Conservation (phyloP, 2,797 vertebrate species). For the Hyperoplus immaculatus region DNA sequence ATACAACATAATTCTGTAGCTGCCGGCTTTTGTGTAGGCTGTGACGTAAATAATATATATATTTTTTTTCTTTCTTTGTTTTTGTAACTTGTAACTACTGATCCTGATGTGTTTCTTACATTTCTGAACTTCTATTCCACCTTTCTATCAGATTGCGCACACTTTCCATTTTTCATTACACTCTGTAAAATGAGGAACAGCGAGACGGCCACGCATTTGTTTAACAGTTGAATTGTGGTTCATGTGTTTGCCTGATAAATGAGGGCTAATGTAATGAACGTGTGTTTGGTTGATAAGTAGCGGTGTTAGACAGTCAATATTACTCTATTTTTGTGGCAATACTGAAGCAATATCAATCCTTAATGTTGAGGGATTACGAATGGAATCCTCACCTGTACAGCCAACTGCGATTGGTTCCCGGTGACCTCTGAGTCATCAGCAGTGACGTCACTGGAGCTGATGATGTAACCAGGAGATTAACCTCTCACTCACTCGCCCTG, state of each 20-base stretch:
- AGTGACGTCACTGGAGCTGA: slow-evolving; percentile 71
- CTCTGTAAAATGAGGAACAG: slow-evolving; percentile 9
- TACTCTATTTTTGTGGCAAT: slow-evolving; percentile 83
- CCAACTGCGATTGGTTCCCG: slow-evolving; percentile 70
- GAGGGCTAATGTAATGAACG: slow-evolving; percentile 70
- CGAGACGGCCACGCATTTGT: slow-evolving; percentile 7
- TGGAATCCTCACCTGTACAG: slow-evolving; percentile 72
- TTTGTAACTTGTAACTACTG: slow-evolving; percentile 77
- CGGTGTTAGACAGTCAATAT: slow-evolving; percentile 72
- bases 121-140: slow-evolving; percentile 74
- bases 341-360: slow-evolving; percentile 88
- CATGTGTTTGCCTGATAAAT: slow-evolving; percentile 72
- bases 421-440: slow-evolving; percentile 59
- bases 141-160: slow-evolving; percentile 35
- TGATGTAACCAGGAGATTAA: slow-evolving; percentile 80
- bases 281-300: slow-evolving; percentile 69
- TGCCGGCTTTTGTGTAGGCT: slow-evolving; percentile 25
- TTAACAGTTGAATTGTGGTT: slow-evolving; percentile 54
- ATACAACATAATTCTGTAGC: slow-evolving; percentile 16
- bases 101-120: slow-evolving; percentile 69
- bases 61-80: slow-evolving; percentile 26
- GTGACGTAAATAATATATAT: slow-evolving; percentile 27
- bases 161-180: slow-evolving; percentile 16
- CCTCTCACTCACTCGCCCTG: slow-evolving; percentile 41
- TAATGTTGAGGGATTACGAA: slow-evolving; percentile 65